Evolutionary conservation across 1,140 invertebrate genomes (phyloP), one percentile per base, ranked within the genome.

Genomic region (Condylostylus longicornis): DNA sequence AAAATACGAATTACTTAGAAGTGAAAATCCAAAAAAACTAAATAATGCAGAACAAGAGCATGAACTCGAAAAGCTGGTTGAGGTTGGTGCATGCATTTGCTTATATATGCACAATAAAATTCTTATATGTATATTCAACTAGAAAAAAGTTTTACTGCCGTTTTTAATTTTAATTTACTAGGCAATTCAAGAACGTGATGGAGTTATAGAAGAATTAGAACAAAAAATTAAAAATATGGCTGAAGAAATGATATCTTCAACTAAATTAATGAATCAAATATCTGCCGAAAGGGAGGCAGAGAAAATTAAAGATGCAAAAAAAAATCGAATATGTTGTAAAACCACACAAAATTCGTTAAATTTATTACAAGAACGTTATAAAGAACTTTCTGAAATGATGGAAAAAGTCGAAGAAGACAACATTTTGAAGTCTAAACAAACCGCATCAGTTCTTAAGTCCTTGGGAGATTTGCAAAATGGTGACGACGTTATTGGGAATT

Each of bases 361-460:
- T 3, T 45, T 35, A 5, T 35, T 48, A 9, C 51, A 47, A 34
- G 38, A 38, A 7, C 42, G 51, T 1, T 38, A 39, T 3, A 43
- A 47, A 30, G 51, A 61, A 38, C 40, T 61, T 0, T 45, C 55
- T 1, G 54, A 58, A 36, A 46, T 58, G 46, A 36, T 60, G 1
- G 51, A 56, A n/a, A 39, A 39, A n/a, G 33, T 46, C 17, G 58
- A 61, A 31, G 53, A 59, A 38, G 58, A 59, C 18, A 60, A 58
- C 22, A 46, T 51, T 3, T 25, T 56, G 0, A 60, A 60, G 33
- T 50, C 54, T 3, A 59, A 58, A 42, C 58, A 60, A 44, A 53
- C 58, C 0, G 9, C 52, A 18, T 50, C 60, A 9, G 50, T 57
- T 0, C 32, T 56, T 7, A 50, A 38, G 25, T 54, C 54, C 5